Percentiles rank a stretch among this genome's conserved stretches.
phyloP scores from a whole-genome alignment of 2,888 invertebrate species.

The Tineola bisselliella region DNA sequence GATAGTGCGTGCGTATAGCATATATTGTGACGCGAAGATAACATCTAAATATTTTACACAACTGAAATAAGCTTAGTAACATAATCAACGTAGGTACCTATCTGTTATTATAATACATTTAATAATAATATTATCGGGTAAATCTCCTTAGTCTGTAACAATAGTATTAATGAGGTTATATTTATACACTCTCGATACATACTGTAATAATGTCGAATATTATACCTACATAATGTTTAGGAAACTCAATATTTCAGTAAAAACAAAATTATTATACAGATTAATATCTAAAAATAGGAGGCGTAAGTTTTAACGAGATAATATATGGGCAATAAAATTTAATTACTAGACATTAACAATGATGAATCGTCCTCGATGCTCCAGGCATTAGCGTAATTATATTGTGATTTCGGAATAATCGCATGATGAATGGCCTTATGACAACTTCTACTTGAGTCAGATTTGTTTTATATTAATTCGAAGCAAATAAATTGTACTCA shows the following conservation, averaged over 20 bases:
- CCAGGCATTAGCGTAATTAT: constrained; percentile 46
- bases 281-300: constrained; percentile 8
- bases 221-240: too few relatives aligned
- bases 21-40: too few relatives aligned
- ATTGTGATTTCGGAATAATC: constrained; percentile 55
- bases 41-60: too few relatives aligned
- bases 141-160: too few relatives aligned
- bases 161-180: too few relatives aligned
- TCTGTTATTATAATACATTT: too few relatives aligned
- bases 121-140: too few relatives aligned
- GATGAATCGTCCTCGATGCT: constrained; percentile 38
- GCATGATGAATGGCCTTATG: constrained; percentile 41
- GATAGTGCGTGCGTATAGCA: too few relatives aligned
- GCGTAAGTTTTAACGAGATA: constrained; percentile 20
- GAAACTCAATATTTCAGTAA: neutral
- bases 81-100: too few relatives aligned
- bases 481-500: constrained; percentile 10
- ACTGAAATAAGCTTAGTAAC: too few relatives aligned
- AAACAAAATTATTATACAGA: neutral
- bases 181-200: too few relatives aligned
- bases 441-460: constrained; percentile 29
- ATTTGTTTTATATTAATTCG: constrained; percentile 9
- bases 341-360: constrained; percentile 47
- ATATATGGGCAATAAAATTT: constrained; percentile 46
- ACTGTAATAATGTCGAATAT: too few relatives aligned